Evolutionary conservation across 2,888 invertebrate genomes (phyloP).

Genomic region (Rotaria sp.): DNA sequence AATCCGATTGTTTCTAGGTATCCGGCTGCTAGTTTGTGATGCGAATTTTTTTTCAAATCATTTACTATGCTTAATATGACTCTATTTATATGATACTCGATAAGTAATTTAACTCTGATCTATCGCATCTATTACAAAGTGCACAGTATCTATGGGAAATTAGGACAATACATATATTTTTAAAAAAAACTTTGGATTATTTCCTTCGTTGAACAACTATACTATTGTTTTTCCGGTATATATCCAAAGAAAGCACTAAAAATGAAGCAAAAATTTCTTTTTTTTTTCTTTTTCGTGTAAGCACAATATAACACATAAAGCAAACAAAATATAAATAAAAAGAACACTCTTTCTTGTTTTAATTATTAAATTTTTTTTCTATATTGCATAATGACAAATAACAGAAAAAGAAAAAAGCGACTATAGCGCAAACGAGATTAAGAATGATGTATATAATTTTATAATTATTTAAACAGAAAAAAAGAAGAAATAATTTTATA

Average conservation of each 20-base stretch:
- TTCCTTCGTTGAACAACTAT: too few species aligned
- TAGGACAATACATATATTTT: too few species aligned
- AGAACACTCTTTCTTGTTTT: background rate
- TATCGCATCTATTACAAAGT: too few species aligned
- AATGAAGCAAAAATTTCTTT: background rate
- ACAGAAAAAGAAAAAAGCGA: background rate
- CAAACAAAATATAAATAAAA: constrained; percentile 14
- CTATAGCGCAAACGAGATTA: constrained; percentile 2
- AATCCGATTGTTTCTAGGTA: too few species aligned
- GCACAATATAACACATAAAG: background rate
- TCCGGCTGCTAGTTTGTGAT: too few species aligned
- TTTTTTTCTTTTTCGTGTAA: background rate
- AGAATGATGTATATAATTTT: constrained; percentile 14
- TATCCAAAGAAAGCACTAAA: background rate
- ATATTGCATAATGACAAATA: constrained; percentile 10
- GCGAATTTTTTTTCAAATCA: too few species aligned
- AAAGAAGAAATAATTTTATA: background rate
- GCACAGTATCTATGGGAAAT: too few species aligned
- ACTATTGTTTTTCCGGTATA: background rate
- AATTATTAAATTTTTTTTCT: background rate
- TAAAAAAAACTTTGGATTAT: too few species aligned
- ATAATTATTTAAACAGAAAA: background rate
- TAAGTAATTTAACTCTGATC: too few species aligned
- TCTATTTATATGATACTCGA: too few species aligned
- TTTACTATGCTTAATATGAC: too few species aligned